phyloP scores from a whole-genome alignment of 1,140 invertebrate species.

The Triops cancriformis region DNA sequence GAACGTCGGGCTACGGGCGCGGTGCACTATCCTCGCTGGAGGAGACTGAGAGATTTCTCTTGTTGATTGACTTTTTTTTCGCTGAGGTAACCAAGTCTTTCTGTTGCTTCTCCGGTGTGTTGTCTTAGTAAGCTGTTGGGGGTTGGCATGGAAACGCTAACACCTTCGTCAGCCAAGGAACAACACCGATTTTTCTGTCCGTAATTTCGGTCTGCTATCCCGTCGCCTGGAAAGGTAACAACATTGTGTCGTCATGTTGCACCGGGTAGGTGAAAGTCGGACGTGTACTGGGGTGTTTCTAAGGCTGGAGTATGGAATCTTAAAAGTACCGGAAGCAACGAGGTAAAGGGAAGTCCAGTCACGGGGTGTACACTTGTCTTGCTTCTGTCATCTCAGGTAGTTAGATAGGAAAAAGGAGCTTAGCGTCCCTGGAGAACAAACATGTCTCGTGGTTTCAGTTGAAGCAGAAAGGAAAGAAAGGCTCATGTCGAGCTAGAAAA shows the following conservation, averaged over 20 bases:
- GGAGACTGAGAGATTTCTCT: background rate
- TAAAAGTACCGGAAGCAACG: background rate
- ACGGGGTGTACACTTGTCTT: background rate
- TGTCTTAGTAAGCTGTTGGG: background rate
- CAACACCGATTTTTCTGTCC: background rate
- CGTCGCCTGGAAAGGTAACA: too few relatives aligned
- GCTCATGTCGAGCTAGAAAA: too few relatives aligned
- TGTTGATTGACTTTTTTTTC: background rate
- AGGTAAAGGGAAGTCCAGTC: background rate
- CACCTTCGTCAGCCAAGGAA: background rate
- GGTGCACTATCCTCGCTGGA: too few relatives aligned
- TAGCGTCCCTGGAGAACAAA: background rate
- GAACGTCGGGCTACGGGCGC: background rate
- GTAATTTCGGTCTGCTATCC: background rate
- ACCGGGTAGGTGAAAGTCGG: background rate
- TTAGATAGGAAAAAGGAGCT: background rate
- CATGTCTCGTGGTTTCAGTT: background rate
- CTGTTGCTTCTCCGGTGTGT: background rate
- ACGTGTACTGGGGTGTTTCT: background rate
- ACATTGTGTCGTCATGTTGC: too few relatives aligned
- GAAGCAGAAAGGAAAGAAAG: background rate
- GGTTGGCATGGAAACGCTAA: slow-evolving; percentile 2
- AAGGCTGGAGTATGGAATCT: background rate
- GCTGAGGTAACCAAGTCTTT: background rate
- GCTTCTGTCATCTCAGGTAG: background rate